A percentile compares a stretch with the other conserved stretches of the same genome.
Conservation (phyloP, 2,113 vertebrate species). For the Ovibos moschatus region DNA sequence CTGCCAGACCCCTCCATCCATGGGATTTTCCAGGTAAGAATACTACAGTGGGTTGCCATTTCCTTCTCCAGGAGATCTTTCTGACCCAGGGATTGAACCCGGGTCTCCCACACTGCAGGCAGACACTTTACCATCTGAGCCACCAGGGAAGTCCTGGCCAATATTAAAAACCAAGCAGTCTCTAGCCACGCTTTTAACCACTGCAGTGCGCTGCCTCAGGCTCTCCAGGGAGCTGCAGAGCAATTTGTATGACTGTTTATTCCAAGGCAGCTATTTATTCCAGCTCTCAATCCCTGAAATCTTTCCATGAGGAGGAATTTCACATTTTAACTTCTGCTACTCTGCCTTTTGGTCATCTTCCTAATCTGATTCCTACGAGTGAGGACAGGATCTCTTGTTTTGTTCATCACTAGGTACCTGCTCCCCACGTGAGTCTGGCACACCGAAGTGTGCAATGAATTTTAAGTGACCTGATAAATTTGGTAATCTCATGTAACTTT, state of each 20-base stretch:
- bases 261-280: not conserved
- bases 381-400: not conserved
- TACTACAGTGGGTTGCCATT: not conserved
- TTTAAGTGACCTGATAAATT: not conserved
- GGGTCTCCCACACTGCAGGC: not conserved
- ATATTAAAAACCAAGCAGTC: not conserved
- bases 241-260: not conserved
- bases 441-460: not conserved
- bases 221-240: not conserved
- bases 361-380: too few species aligned
- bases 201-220: rapidly evolving
- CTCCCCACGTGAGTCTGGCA: not conserved
- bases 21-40: not conserved
- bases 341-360: not conserved
- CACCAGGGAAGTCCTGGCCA: not conserved
- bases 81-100: not conserved
- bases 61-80: not conserved
- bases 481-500: not conserved
- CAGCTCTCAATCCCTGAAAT: not conserved
- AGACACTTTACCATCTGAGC: not conserved
- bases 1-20: not conserved
- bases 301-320: not conserved
- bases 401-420: not conserved
- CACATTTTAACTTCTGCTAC: not conserved
- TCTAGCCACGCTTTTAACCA: not conserved